Evolutionary conservation across 2,113 vertebrate species (phyloP).

Genomic region (Sula dactylatra): DNA sequence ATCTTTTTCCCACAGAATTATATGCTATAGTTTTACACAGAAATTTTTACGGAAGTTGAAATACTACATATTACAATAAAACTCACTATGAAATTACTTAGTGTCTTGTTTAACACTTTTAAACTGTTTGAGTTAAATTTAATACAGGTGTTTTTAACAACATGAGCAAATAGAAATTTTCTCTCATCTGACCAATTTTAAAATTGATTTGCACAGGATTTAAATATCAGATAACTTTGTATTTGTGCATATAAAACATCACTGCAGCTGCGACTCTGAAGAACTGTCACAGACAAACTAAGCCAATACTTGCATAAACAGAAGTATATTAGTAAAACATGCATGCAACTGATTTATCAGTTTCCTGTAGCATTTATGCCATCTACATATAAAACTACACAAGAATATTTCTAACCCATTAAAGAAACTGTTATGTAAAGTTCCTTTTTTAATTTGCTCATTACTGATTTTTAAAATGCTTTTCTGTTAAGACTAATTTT

Average conservation of each 20-base stretch:
- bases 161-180: neutral
- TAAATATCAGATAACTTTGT: neutral
- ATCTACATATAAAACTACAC: neutral
- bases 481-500: neutral
- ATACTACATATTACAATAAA: neutral
- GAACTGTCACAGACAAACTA: neutral
- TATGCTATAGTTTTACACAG: neutral
- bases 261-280: neutral
- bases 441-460: neutral
- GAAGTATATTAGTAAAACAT: neutral
- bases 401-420: neutral
- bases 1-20: neutral
- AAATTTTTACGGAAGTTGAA: neutral
- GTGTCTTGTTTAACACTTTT: neutral
- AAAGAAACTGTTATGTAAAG: neutral
- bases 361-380: neutral
- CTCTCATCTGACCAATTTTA: neutral
- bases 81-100: neutral
- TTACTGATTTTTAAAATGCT: neutral
- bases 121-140: neutral
- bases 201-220: neutral
- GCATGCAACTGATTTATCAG: neutral
- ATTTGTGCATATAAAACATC: neutral
- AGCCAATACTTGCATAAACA: neutral
- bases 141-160: neutral